Conservation (phyloP, 2,797 vertebrate genomes). For the Poecilia wingei region DNA sequence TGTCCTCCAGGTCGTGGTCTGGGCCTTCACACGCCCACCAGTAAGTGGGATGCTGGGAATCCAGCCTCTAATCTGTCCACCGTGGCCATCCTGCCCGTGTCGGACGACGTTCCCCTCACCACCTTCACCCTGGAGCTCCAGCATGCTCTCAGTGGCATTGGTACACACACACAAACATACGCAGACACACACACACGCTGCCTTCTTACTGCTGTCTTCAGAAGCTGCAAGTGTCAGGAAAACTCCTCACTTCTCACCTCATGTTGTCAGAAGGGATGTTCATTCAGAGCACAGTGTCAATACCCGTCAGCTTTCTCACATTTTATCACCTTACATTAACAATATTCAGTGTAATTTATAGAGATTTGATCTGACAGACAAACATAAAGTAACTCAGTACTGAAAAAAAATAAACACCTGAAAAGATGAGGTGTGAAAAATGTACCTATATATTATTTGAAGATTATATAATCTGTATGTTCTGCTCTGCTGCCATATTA, state of each 20-base stretch:
- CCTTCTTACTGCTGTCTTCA: not conserved
- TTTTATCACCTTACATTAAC: not conserved
- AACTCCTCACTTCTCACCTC: not conserved
- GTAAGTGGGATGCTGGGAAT: constrained; percentile 90
- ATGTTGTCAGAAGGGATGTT: not conserved
- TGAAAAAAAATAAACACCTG: not conserved
- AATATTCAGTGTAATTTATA: not conserved
- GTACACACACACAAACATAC: constrained; percentile 72
- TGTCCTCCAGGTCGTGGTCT: constrained; percentile 81
- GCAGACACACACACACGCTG: not conserved
- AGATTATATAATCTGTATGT: too few relatives aligned
- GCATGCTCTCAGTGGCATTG: constrained; percentile 88
- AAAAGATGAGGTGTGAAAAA: not conserved
- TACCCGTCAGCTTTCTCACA: not conserved
- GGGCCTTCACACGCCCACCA: constrained; percentile 79
- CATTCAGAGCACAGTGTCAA: not conserved
- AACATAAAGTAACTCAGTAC: not conserved
- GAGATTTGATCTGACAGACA: not conserved
- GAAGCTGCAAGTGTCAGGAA: not conserved
- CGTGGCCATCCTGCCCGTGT: constrained; percentile 89
- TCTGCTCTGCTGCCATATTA: too few relatives aligned
- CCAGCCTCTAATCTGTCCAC: constrained; percentile 91
- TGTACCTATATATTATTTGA: too few relatives aligned
- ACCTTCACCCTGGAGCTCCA: constrained; percentile 93
- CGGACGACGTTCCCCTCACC: constrained; percentile 90